phyloP scores from a whole-genome alignment of 2,797 vertebrate species.

The Philypnodon macrostomus region DNA sequence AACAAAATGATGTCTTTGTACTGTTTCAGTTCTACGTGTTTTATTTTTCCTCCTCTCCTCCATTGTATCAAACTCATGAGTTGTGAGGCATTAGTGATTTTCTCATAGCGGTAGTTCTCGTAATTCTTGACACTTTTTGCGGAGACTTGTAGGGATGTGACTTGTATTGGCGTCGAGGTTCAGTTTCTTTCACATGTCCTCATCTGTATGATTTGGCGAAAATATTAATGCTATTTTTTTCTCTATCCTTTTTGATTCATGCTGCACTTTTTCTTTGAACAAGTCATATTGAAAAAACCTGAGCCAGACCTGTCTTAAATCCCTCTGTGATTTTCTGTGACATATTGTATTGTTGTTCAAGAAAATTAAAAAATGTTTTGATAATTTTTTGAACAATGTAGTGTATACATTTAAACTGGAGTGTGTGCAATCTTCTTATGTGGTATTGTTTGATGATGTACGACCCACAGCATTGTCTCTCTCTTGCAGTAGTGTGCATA shows the following conservation, averaged over 20 bases:
- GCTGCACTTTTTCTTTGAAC: conserved; percentile 75
- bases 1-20: conserved; percentile 80
- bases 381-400: conserved; percentile 65
- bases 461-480: too few relatives aligned
- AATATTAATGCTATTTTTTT: conserved; percentile 51
- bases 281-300: conserved; percentile 72
- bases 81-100: conserved; percentile 71
- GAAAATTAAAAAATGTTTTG: conserved; percentile 77
- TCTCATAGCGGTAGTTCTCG: conserved; percentile 67
- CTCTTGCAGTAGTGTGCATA: too few relatives aligned
- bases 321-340: conserved; percentile 89
- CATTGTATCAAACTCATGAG: conserved; percentile 70
- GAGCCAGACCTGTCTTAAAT: conserved; percentile 86
- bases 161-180: conserved; percentile 58
- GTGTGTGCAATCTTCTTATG: too few relatives aligned
- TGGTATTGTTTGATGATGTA: too few relatives aligned
- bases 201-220: conserved; percentile 65
- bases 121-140: conserved; percentile 69
- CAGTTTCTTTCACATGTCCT: conserved; percentile 48
- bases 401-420: background rate
- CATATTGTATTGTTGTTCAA: conserved; percentile 82
- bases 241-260: conserved; percentile 66
- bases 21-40: conserved; percentile 71
- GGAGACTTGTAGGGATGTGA: conserved; percentile 68
- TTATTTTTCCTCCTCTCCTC: conserved; percentile 53